Evolutionary conservation across 1,140 invertebrate species (phyloP), one percentile per base, ranked within the genome.

Genomic region (Schmidtea mediterranea): DNA sequence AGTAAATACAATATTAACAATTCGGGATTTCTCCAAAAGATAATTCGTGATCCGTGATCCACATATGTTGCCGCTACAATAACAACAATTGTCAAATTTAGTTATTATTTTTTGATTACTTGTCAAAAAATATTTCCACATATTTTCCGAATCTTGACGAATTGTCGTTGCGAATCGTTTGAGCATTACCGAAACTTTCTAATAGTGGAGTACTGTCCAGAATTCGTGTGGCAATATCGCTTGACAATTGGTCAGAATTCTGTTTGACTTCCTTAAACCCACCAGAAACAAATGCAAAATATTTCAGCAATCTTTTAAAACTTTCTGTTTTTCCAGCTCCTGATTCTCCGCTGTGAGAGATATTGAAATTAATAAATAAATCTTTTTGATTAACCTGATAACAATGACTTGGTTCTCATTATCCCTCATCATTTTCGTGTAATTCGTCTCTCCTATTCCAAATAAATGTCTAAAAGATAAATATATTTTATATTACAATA

Each of bases 241-340:
- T n/a, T n/a, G n/a, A n/a, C n/a, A n/a, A n/a, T n/a, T n/a, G n/a
- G n/a, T n/a, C n/a, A n/a, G n/a, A n/a, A n/a, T n/a, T 81, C 63
- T 95, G 86, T 64, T 95, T 87, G 57, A 95, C 94, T 86, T 86
- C 95, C 0, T 84, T 92, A 69, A 94, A 86, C 63, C 95, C 92
- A 15, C 89, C 87, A 65, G 82, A 89, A 52, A 94, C 89, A 15
- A 87, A 86, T 13, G 90, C 89, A 55, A 97, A 71, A 68, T 94
- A 97, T 69, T 95, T 89, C 21, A 97, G 69, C 56, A 95, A 92
- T 41, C 95, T 69, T 69, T 97, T 97, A 16, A 89, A 95, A 61
- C 83, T 90, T 68, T 97, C 90, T 3, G 90, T 97, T 69, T 97
- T 97, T 21, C 89, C 90, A 15, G 89, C 87, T 18, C 89, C 90